A percentile compares a stretch with the other conserved stretches of the same genome.
phyloP scores from a whole-genome alignment of 2,113 vertebrate species.

The Semnornis frantzii region DNA sequence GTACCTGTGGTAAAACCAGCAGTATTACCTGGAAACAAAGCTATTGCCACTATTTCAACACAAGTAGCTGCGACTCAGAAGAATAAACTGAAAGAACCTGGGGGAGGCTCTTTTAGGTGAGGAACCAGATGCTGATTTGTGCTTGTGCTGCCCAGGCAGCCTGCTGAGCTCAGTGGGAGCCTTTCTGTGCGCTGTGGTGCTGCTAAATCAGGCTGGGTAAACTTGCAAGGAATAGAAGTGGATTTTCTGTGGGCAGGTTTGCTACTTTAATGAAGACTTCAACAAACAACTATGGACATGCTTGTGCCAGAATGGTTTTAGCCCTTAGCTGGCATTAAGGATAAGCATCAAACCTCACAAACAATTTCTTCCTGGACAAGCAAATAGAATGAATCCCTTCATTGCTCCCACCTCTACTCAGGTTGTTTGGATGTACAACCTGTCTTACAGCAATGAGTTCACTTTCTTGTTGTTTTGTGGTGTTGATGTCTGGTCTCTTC shows the following conservation, averaged over 20 bases:
- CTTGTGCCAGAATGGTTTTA: constrained; percentile 25
- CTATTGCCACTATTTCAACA: constrained; percentile 76
- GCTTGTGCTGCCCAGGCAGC: not conserved
- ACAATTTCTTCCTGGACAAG: constrained; percentile 18
- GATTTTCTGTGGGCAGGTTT: not conserved
- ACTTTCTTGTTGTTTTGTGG: not conserved
- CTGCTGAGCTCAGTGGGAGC: not conserved
- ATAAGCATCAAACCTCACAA: not conserved
- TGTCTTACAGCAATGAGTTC: not conserved
- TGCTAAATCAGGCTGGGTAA: not conserved
- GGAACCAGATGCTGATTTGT: not conserved
- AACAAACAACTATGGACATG: not conserved
- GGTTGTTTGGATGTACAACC: not conserved
- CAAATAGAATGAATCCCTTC: constrained; percentile 8
- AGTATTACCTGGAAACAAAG: constrained; percentile 83
- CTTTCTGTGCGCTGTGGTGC: not conserved
- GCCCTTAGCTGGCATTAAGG: constrained; percentile 3
- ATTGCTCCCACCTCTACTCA: not conserved
- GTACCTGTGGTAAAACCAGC: constrained; percentile 86
- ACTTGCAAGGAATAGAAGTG: not conserved
- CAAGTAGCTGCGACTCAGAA: constrained; percentile 84
- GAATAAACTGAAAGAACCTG: constrained; percentile 90
- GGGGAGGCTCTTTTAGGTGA: constrained; percentile 93
- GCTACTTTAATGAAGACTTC: not conserved
- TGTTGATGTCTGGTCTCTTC: not conserved